Percentiles rank a stretch among this genome's conserved stretches.
Conservation (phyloP, 2,888 invertebrate genomes). For the Scrobipalpa costella region DNA sequence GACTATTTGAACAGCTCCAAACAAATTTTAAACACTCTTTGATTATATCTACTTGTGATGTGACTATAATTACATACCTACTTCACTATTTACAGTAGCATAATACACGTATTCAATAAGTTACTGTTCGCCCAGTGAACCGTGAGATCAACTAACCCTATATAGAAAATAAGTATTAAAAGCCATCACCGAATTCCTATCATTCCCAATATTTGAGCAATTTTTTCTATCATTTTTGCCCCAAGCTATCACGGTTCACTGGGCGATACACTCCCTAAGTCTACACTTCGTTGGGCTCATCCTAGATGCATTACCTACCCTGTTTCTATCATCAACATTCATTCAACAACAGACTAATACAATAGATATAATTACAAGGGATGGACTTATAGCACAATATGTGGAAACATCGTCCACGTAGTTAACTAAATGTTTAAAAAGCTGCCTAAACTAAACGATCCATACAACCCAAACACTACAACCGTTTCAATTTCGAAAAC, state of each 20-base stretch:
- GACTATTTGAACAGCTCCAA: conserved; percentile 20
- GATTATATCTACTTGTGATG: conserved; percentile 27
- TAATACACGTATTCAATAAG: conserved; percentile 27
- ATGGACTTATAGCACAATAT: conserved; percentile 59
- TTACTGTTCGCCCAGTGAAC: conserved; percentile 41
- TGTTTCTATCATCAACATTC: conserved; percentile 62
- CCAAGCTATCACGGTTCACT: conserved; percentile 33
- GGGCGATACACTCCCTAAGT: conserved; percentile 41
- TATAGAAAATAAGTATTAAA: conserved; percentile 30
- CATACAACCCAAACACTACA: conserved; percentile 9
- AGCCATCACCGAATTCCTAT: conserved; percentile 24
- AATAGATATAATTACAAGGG: conserved; percentile 46
- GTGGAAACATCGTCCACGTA: conserved; percentile 39
- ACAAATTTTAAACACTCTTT: conserved; percentile 21
- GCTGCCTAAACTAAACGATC: conserved; percentile 24
- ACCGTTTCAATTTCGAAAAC: conserved; percentile 14
- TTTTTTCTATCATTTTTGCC: conserved; percentile 21
- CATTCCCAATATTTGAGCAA: conserved; percentile 28
- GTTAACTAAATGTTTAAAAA: conserved; percentile 22
- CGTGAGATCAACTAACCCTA: conserved; percentile 34
- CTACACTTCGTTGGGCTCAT: conserved; percentile 66
- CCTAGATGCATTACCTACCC: conserved; percentile 68
- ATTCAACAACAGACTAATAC: conserved; percentile 37
- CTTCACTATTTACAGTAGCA: conserved; percentile 32
- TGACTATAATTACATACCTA: conserved; percentile 34